These are phyloP conservation scores for Cistogaster globosa DNA, from an alignment of 2,888 invertebrate genomes.

Conservation along the genomic window DNA sequence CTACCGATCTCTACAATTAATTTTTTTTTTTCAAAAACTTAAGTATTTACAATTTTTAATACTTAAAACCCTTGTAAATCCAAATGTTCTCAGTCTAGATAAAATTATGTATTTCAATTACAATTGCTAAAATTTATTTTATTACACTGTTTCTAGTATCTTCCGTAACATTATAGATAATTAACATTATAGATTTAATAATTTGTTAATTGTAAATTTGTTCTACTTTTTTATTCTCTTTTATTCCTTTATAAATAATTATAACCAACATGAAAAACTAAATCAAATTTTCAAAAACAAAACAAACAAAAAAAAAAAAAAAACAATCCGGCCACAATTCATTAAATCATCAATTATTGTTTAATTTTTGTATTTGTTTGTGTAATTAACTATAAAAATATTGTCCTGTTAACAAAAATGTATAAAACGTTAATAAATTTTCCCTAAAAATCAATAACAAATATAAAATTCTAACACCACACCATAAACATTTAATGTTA, in stretches of 20 bases:
- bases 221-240: constrained; percentile 65
- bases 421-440: constrained; percentile 12
- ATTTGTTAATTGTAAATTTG: constrained; percentile 66
- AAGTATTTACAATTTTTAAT: too few species aligned
- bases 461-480: neutral
- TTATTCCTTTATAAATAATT: constrained; percentile 41
- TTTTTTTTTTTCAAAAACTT: too few species aligned
- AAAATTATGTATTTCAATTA: neutral
- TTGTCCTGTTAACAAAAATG: constrained; percentile 12
- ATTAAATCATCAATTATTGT: constrained; percentile 34
- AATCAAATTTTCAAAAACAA: constrained; percentile 15
- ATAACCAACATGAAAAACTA: constrained; percentile 38
- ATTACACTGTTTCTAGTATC: neutral
- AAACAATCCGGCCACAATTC: constrained; percentile 59
- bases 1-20: too few species aligned
- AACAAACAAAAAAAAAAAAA: constrained; percentile 30
- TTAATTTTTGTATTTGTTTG: constrained; percentile 48
- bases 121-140: neutral
- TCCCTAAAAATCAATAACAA: constrained; percentile 18
- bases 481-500: constrained; percentile 44
- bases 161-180: constrained; percentile 30
- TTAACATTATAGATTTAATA: constrained; percentile 41
- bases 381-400: constrained; percentile 24
- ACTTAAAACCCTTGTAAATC: neutral
- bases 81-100: constrained; percentile 33